phyloP scores from a whole-genome alignment of 1,140 invertebrate species.

The Zeugodacus cucurbitae region DNA sequence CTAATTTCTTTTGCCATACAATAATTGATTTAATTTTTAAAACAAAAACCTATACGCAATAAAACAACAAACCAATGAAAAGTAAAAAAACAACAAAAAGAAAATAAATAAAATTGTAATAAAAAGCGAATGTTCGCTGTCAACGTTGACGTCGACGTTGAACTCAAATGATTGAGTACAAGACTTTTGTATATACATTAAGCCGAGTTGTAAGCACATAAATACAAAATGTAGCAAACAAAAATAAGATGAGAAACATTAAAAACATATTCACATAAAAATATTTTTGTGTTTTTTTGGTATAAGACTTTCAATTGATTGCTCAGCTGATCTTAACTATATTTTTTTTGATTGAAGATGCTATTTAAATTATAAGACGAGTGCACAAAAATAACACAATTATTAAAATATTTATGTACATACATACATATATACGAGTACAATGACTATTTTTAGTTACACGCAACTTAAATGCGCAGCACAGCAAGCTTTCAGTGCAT shows the following conservation, averaged over 20 bases:
- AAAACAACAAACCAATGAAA: constrained; percentile 3
- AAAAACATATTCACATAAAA: background rate
- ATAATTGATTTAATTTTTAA: constrained; percentile 16
- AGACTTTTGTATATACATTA: background rate
- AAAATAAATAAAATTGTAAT: constrained; percentile 19
- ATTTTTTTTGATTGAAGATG: background rate
- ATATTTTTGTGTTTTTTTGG: background rate
- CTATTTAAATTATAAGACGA: background rate
- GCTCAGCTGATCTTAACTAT: background rate
- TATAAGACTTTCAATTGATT: background rate
- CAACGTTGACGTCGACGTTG: background rate
- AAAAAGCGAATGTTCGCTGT: background rate
- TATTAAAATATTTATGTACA: background rate
- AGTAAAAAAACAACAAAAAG: background rate
- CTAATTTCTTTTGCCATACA: background rate
- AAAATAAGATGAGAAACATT: background rate
- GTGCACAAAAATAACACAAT: background rate
- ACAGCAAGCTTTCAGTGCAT: background rate
- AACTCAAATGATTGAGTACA: background rate
- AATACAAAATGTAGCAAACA: background rate
- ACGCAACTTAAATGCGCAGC: background rate
- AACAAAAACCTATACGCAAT: background rate
- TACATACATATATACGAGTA: no score
- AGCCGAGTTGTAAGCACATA: background rate
- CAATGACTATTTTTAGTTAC: constrained; percentile 5